Evolutionary conservation across 2,797 vertebrate species (phyloP).

Genomic region (Zalophus californianus): DNA sequence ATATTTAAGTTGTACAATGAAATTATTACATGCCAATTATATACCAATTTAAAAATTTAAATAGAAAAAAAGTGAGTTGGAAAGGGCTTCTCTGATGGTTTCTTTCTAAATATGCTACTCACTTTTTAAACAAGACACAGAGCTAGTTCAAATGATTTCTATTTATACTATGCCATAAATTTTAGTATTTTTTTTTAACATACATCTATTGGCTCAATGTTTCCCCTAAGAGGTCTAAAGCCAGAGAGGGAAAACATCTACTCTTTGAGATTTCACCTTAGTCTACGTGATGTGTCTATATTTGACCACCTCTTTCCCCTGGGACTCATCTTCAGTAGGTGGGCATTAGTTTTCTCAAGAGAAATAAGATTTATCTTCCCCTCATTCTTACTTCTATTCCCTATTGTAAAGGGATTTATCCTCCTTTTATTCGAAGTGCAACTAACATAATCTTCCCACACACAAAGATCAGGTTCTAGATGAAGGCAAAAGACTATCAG

Average conservation of each 20-base stretch:
- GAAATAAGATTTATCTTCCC: background rate
- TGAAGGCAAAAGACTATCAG: background rate
- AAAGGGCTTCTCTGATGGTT: background rate
- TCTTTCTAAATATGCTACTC: background rate
- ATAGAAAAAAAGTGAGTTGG: background rate
- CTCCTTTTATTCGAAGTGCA: background rate
- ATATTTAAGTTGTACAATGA: background rate
- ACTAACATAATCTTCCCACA: background rate
- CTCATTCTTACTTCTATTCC: background rate
- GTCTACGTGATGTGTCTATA: background rate
- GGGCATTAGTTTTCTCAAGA: background rate
- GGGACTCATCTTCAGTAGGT: background rate
- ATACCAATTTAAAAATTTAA: background rate
- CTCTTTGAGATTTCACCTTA: background rate
- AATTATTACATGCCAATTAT: background rate
- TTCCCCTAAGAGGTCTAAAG: background rate
- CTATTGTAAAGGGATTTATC: no score
- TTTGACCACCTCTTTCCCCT: background rate
- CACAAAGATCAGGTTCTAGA: background rate
- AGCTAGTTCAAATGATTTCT: background rate
- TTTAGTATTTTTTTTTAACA: background rate
- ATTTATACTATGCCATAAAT: background rate
- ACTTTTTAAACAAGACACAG: background rate
- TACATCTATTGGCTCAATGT: background rate
- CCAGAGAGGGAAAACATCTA: no score